Evolutionary conservation across 1,140 invertebrate species (phyloP).

Genomic region (Macrotrachela quadricornifera): DNA sequence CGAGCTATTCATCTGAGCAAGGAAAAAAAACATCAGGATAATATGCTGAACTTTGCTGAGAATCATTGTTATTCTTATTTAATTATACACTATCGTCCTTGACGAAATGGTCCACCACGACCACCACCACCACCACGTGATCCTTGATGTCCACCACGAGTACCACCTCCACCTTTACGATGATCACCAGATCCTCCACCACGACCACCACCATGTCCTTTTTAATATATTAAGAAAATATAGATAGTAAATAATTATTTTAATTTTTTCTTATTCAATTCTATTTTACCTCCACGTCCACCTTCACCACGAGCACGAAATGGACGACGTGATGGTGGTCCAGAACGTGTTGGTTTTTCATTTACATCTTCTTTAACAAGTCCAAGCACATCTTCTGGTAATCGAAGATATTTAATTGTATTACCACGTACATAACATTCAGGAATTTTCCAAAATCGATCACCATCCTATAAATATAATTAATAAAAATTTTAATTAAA

Average conservation of each 20-base stretch:
- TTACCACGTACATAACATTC: slow-evolving; percentile 95
- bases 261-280: no score
- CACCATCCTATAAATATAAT: slow-evolving; percentile 58
- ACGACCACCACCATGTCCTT: slow-evolving; percentile 17
- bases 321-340: slow-evolving; percentile 3
- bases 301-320: no score
- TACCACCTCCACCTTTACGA: slow-evolving; percentile 20
- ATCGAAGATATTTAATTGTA: slow-evolving; percentile 94
- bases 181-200: slow-evolving; percentile 21
- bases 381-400: slow-evolving; percentile 96
- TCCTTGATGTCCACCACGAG: slow-evolving; percentile 10
- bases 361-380: slow-evolving; percentile 85
- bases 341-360: slow-evolving; percentile 30
- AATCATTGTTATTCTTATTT: no score
- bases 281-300: slow-evolving; percentile 24
- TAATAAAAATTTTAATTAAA: background rate
- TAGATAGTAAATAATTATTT: no score
- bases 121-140: slow-evolving; percentile 28
- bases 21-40: no score
- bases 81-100: background rate
- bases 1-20: no score
- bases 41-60: no score
- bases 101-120: background rate
- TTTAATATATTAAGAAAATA: no score
- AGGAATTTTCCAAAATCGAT: slow-evolving; percentile 96